These are phyloP conservation scores for Drosophila paramelanica DNA, from an alignment of 2,888 invertebrate genomes.

Conservation along the genomic window DNA sequence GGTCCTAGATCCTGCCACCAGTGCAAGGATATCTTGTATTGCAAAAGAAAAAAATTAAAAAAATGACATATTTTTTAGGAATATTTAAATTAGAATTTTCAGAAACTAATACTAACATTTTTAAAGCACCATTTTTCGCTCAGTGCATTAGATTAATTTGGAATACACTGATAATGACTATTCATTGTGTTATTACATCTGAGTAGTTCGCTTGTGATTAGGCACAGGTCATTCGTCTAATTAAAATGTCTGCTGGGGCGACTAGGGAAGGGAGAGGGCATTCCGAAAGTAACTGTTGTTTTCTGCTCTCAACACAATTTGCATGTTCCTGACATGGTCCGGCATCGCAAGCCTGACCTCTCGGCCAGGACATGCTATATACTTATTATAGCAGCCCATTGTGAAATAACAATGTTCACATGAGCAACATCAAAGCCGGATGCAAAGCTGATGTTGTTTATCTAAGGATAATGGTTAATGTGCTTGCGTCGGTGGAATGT, in stretches of 20 bases:
- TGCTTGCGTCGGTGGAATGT: slow-evolving; percentile 72
- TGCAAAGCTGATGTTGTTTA: slow-evolving; percentile 48
- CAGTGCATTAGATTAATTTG: no score
- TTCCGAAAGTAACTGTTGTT: neutral
- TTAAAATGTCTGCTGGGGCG: neutral
- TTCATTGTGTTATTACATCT: neutral
- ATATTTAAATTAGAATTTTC: no score
- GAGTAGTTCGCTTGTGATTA: no score
- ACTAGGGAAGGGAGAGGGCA: no score
- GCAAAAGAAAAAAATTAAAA: no score
- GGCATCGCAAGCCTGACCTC: neutral
- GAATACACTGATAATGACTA: no score
- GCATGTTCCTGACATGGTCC: slow-evolving; percentile 10
- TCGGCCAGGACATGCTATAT: neutral
- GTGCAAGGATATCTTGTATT: neutral
- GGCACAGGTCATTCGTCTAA: neutral
- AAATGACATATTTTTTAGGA: no score
- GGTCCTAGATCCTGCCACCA: no score
- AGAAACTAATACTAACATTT: no score
- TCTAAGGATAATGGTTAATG: slow-evolving; percentile 69
- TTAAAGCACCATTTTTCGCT: no score
- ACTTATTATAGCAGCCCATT: slow-evolving; percentile 13
- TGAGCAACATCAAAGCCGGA: slow-evolving; percentile 69
- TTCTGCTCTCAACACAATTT: neutral
- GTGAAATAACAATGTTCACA: slow-evolving; percentile 61